These are phyloP conservation scores for Probosciger aterrimus DNA, from an alignment of 2,113 vertebrate species.

Conservation along the genomic window DNA sequence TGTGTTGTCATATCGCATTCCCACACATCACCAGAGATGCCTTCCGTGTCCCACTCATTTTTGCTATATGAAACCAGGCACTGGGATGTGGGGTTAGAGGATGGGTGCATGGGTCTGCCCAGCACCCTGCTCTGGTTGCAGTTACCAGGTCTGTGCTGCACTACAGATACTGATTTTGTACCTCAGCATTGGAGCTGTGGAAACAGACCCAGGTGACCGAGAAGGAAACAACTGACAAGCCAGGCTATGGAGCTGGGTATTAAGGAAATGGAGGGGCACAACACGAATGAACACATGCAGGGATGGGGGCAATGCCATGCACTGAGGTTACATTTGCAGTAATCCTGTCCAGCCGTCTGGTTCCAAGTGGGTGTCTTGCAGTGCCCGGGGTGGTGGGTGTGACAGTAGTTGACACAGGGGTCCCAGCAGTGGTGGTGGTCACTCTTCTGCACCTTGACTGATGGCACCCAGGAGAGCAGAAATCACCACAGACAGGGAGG, in stretches of 20 bases:
- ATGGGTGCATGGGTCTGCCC: neutral
- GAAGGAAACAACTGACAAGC: neutral
- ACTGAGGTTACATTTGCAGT: conserved; percentile 85
- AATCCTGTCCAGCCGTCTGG: conserved; percentile 83
- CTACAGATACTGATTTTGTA: neutral
- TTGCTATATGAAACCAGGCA: neutral
- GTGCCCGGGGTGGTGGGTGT: conserved; percentile 83
- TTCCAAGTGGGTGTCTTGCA: conserved; percentile 87
- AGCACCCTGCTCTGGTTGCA: neutral
- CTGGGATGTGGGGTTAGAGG: neutral
- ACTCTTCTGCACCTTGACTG: conserved; percentile 95
- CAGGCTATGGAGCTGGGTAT: neutral
- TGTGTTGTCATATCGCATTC: neutral
- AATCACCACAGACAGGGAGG: neutral
- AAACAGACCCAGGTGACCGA: neutral
- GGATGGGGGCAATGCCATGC: neutral
- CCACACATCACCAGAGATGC: fast-evolving
- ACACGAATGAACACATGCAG: neutral
- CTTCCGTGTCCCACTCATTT: neutral
- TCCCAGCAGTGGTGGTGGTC: conserved; percentile 90
- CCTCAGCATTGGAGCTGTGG: neutral
- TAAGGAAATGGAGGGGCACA: neutral
- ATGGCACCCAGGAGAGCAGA: neutral
- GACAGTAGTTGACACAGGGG: conserved; percentile 86
- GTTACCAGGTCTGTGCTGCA: neutral